These are phyloP conservation scores for Drosophila eugracilis DNA, from an alignment of 1,140 invertebrate genomes.

Conservation along the genomic window DNA sequence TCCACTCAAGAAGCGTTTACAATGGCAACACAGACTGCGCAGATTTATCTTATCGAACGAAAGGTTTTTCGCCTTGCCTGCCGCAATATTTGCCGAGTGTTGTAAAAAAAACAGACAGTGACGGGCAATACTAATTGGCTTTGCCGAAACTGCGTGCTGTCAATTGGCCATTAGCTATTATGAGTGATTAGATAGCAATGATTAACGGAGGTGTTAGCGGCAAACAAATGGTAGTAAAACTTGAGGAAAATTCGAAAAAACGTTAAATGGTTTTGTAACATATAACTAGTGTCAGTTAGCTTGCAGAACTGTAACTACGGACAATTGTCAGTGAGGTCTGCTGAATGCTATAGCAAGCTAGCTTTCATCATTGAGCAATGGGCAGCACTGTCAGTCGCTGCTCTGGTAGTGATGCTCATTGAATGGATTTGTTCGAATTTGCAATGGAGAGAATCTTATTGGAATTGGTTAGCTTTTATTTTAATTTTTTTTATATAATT, in stretches of 20 bases:
- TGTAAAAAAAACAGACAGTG: slow-evolving; percentile 14
- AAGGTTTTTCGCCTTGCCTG: slow-evolving; percentile 33
- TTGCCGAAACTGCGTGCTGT: slow-evolving; percentile 26
- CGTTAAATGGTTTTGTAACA: neutral
- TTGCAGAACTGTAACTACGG: neutral
- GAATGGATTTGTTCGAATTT: neutral
- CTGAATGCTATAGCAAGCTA: neutral
- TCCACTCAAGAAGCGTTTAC: slow-evolving; percentile 24
- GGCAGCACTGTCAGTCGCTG: neutral
- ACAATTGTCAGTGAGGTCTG: neutral
- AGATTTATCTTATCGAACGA: slow-evolving; percentile 54
- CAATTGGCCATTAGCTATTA: slow-evolving; percentile 41
- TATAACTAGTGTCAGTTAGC: neutral
- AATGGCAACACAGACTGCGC: slow-evolving; percentile 15
- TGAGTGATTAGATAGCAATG: slow-evolving; percentile 31
- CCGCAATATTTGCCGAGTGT: slow-evolving; percentile 33
- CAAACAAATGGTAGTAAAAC: slow-evolving; percentile 9
- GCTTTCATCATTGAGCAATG: neutral
- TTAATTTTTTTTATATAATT: too few species aligned
- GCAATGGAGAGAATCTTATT: neutral
- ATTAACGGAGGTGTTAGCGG: slow-evolving; percentile 33
- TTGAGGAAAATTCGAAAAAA: slow-evolving; percentile 11
- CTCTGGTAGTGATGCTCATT: neutral
- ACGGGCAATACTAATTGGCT: slow-evolving; percentile 36
- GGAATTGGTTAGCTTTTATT: neutral